phyloP scores from a whole-genome alignment of 1,140 invertebrate species.

The roundworm (Caenorhabditis elegans) region WBcel235 BX284605.5:2567501-2568000 shows the following conservation, averaged over 20 bases:
- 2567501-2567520: not conserved
- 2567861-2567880: not conserved
- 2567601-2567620: no score
- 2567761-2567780: no score
- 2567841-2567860: not conserved
- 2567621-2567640: no score
- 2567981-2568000: no score
- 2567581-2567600: no score
- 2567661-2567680: no score
- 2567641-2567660: no score
- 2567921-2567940: not conserved
- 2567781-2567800: not conserved
- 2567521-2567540: not conserved
- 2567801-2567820: not conserved
- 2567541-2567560: not conserved
- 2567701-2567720: no score
- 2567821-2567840: not conserved
- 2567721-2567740: not conserved
- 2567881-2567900: not conserved
- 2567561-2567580: not conserved
- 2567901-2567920: not conserved
- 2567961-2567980: not conserved
- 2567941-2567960: not conserved
- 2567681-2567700: no score
- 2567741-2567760: not conserved